Base-by-base conservation (phyloP, 2,797 vertebrate species). In the Pristis pectinata region DNA sequence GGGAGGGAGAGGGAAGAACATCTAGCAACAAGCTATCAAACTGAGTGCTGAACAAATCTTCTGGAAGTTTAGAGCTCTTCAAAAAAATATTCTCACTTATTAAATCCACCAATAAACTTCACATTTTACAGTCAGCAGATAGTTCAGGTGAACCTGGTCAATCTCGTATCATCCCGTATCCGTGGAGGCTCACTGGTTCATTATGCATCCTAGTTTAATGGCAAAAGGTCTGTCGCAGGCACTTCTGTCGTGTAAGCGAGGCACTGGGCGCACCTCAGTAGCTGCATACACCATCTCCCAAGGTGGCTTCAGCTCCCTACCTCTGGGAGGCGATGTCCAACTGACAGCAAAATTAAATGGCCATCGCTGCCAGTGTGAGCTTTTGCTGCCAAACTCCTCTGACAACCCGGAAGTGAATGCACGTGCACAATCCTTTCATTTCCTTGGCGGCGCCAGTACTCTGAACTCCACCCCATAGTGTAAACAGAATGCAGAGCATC, bases 1-100 rank as follows among this genome's bases (percentile, higher is more conserved):
- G 30, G 27, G 44, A 85, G 49, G 27, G 83, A n/a, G 37, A 37
- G 34, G 56, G 15, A 22, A 37, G 17, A 89, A 89, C 56, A 89
- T 19, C 34, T n/a, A 89, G 56, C 85, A 89, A 89, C 85, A 64
- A 19, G 56, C 34, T 89, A 30, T 89, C 85, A 87, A 87, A 89
- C 2, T n/a, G 59, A 91, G 85, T 34, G 6, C 56, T 89, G 34
- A 56, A 59, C 85, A 61, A 27, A 87, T 53, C 83, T 61, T 87
- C 53, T 11, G 49, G 49, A 56, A 89, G 82, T 85, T 85, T 85
- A 30, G 85, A 56, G 49, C 82, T 11, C 9, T 85, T 85, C 22
- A 85, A 44, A 85, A 85, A 44, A 82, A 41, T n/a, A 34, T 59
- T 87, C 59, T 89, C 13, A 64, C 27, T 13, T 64, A 19, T 91